Evolutionary conservation across 2,888 invertebrate species (phyloP), one percentile per base, ranked within the genome.

Genomic region (Athetis lepigone): DNA sequence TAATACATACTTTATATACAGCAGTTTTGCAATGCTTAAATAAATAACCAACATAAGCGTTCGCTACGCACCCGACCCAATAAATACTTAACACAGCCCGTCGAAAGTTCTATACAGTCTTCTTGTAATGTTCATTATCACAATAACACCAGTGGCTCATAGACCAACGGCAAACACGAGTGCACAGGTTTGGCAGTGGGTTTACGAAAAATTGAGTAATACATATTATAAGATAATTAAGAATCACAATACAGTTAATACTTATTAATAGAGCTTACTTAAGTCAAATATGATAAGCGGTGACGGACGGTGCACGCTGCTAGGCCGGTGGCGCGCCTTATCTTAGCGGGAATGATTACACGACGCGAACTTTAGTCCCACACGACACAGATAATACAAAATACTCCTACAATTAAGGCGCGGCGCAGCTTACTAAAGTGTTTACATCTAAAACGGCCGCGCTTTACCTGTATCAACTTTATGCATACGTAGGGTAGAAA

Each of bases 221-320:
- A 88, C 86, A 88, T 65, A 63, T 64, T 89, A 79, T 75, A 90
- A 77, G 88, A 90, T 88, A 91, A 89, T 90, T 89, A 92, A 90
- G 87, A 91, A 94, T 94, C 93, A 95, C 94, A 94, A 90, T 94
- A 94, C 89, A 90, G 88, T 91, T 93, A 93, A 92, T 93, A 94
- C 94, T 94, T 94, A 95, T 69, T 70, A 90, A 88, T 92, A 89
- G 85, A 89, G 85, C 89, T 91, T 90, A 91, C 79, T 85, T 90
- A 90, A 60, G 81, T 86, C 85, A 88, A 91, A 89, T 91, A 92
- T 84, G 85, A 88, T 84, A 89, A 87, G 77, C 85, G 86, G 85
- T 85, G 88, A 85, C 87, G 75, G 75, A 68, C 76, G 76, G 78
- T 85, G 88, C 86, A 86, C 90, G 89, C 89, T 86, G 87, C 77